phyloP scores from a whole-genome alignment of 1,140 invertebrate genomes.

The Trigoniulus corallinus region DNA sequence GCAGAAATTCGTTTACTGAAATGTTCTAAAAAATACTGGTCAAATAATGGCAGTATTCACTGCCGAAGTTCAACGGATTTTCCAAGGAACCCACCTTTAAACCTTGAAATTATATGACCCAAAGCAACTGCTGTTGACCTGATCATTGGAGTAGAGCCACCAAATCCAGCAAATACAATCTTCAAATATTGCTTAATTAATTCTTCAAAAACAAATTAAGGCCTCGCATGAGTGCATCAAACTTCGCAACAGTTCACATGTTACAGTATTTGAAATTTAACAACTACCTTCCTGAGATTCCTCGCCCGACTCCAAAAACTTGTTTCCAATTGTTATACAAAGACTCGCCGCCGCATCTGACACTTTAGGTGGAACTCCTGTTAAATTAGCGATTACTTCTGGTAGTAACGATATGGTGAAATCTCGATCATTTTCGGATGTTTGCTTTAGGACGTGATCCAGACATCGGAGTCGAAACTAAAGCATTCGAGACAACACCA shows the following conservation, averaged over 20 bases:
- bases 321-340: neutral
- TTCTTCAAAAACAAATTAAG: too few species aligned
- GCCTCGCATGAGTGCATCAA: neutral
- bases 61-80: too few species aligned
- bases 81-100: neutral
- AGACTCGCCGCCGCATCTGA: neutral
- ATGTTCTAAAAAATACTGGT: too few species aligned
- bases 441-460: neutral
- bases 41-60: too few species aligned
- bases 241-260: neutral
- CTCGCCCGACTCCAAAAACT: neutral
- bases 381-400: neutral
- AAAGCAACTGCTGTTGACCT: neutral
- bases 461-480: neutral
- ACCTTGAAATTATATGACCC: neutral
- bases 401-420: neutral
- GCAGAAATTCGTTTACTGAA: too few species aligned
- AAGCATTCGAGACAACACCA: too few species aligned
- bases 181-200: neutral
- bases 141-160: neutral
- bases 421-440: neutral
- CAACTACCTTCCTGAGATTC: neutral
- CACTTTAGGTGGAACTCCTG: neutral
- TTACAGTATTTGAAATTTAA: neutral
- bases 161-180: neutral